These are phyloP conservation scores for Accipiter virgatus DNA, from an alignment of 2,113 vertebrate genomes.

Conservation along the genomic window DNA sequence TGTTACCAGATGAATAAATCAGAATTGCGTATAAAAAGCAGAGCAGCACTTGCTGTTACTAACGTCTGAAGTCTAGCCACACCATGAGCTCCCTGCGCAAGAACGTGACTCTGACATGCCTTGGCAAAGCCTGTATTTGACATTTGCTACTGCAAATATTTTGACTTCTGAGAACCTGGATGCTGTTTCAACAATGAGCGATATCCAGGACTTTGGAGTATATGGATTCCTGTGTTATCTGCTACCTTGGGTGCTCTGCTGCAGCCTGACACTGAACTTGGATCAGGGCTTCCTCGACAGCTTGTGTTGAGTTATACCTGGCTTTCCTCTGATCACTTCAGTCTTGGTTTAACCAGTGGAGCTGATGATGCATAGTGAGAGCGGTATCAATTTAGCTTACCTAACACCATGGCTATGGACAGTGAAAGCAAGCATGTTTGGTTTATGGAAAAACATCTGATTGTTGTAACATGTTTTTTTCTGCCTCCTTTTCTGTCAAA, in stretches of 20 bases:
- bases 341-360: background rate
- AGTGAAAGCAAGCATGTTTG: background rate
- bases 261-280: background rate
- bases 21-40: background rate
- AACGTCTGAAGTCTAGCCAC: background rate
- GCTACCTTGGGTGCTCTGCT: background rate
- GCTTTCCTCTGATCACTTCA: background rate
- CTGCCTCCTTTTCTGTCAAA: background rate
- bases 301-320: background rate
- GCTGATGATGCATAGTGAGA: background rate
- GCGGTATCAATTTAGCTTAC: background rate
- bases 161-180: background rate
- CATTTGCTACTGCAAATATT: background rate
- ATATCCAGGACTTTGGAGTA: background rate
- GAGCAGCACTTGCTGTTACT: background rate
- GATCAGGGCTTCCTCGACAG: background rate
- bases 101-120: background rate
- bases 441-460: background rate
- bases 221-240: background rate
- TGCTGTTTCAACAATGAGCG: rapidly evolving
- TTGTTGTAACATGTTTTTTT: rapidly evolving
- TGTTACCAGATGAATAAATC: background rate
- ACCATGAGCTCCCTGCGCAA: rapidly evolving
- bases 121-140: background rate
- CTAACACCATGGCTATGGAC: background rate